phyloP scores from a whole-genome alignment of 2,113 vertebrate species.

The Crotalus tigris region DNA sequence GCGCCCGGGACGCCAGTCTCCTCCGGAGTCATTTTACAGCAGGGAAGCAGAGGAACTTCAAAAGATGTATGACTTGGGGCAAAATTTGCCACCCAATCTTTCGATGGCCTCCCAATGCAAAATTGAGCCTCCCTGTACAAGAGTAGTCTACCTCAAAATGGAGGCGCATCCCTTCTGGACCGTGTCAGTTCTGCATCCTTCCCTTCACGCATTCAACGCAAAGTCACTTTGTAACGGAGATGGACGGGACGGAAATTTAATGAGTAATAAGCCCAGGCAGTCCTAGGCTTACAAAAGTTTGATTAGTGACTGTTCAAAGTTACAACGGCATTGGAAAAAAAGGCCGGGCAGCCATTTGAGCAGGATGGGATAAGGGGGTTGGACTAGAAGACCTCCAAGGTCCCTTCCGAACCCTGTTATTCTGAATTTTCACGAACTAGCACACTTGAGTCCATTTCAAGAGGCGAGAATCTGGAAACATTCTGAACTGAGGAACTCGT shows the following conservation, averaged over 20 bases:
- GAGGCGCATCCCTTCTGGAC: neutral
- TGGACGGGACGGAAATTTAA: neutral
- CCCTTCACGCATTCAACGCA: neutral
- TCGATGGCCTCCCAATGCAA: too few species aligned
- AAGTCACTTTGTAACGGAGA: too few species aligned
- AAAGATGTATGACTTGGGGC: too few species aligned
- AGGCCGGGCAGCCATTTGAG: neutral
- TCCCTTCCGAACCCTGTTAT: neutral
- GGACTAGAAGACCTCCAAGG: neutral
- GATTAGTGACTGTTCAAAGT: too few species aligned
- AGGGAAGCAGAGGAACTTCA: neutral
- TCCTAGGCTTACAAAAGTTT: rapidly evolving
- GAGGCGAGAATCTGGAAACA: neutral
- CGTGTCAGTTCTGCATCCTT: neutral
- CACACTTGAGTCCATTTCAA: neutral
- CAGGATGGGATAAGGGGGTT: neutral
- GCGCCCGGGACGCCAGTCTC: neutral
- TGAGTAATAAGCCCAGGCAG: neutral
- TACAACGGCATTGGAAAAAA: neutral
- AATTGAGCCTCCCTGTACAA: neutral
- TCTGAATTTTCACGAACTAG: neutral
- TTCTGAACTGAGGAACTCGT: neutral
- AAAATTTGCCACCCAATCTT: too few species aligned
- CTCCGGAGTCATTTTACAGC: conserved; percentile 8
- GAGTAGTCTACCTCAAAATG: neutral